Percentiles rank a stretch among this genome's conserved stretches.
These are phyloP conservation scores for Onthophagus sagittarius DNA, from an alignment of 2,888 invertebrate genomes.

Conservation along the genomic window DNA sequence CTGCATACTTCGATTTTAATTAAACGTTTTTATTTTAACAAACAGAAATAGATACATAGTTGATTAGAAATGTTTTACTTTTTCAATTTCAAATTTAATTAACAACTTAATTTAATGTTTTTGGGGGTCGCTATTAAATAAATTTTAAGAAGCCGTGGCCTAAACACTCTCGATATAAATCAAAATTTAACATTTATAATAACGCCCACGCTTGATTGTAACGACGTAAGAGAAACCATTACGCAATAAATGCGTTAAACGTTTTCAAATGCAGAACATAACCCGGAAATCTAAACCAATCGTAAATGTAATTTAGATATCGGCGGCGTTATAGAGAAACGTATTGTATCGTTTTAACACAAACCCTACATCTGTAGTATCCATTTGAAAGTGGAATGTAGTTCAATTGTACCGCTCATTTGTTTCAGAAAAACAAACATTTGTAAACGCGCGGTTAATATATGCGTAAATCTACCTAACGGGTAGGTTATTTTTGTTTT, in stretches of 20 bases:
- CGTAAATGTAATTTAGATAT: conserved; percentile 10
- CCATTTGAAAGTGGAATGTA: background rate
- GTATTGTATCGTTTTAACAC: background rate
- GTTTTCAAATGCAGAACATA: conserved; percentile 1
- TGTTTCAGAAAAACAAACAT: background rate
- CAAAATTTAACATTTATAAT: no score
- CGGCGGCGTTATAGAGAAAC: background rate
- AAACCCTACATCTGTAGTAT: background rate
- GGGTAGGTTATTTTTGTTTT: background rate
- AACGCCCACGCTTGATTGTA: background rate
- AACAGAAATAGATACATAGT: no score
- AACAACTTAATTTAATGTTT: no score
- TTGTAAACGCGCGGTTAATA: background rate
- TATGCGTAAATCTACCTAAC: background rate
- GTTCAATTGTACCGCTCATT: background rate
- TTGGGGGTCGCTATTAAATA: no score
- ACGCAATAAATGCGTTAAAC: conserved; percentile 6
- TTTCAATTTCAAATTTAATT: no score
- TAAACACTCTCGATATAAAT: no score
- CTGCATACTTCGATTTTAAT: no score
- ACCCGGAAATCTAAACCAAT: background rate
- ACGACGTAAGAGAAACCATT: background rate
- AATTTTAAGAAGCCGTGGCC: no score
- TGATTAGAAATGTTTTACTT: no score
- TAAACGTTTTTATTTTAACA: no score